These are phyloP conservation scores for Nymphalis polychloros DNA, from an alignment of 2,888 invertebrate genomes.

Conservation along the genomic window DNA sequence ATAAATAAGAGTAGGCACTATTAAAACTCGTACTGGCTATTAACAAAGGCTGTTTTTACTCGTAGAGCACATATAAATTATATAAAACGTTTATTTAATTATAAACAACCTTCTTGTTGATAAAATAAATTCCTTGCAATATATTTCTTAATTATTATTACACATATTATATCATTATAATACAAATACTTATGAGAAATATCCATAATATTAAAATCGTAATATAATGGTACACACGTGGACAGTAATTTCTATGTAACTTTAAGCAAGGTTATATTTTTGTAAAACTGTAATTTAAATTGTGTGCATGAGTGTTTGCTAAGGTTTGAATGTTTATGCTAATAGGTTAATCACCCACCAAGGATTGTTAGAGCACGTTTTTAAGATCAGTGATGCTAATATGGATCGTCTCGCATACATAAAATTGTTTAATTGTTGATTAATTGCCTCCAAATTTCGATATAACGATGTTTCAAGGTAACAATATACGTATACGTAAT, in stretches of 20 bases:
- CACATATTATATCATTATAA: neutral
- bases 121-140: neutral
- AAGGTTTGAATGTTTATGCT: constrained; percentile 11
- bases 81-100: neutral
- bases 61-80: neutral
- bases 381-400: neutral
- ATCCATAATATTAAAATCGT: constrained; percentile 3
- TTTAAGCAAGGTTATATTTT: constrained; percentile 29
- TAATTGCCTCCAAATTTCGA: neutral
- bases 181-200: constrained; percentile 7
- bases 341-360: constrained; percentile 23
- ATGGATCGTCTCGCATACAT: neutral
- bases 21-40: neutral
- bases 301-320: neutral
- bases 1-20: neutral
- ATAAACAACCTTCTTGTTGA: neutral
- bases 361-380: constrained; percentile 15
- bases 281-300: constrained; percentile 9
- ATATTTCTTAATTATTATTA: neutral
- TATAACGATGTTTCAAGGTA: no score
- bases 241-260: constrained; percentile 31
- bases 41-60: neutral
- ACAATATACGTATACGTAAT: no score
- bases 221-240: constrained; percentile 23
- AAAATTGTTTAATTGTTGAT: neutral